These are phyloP conservation scores for Drosophila acutilabella DNA, from an alignment of 2,888 invertebrate species.

Conservation along the genomic window DNA sequence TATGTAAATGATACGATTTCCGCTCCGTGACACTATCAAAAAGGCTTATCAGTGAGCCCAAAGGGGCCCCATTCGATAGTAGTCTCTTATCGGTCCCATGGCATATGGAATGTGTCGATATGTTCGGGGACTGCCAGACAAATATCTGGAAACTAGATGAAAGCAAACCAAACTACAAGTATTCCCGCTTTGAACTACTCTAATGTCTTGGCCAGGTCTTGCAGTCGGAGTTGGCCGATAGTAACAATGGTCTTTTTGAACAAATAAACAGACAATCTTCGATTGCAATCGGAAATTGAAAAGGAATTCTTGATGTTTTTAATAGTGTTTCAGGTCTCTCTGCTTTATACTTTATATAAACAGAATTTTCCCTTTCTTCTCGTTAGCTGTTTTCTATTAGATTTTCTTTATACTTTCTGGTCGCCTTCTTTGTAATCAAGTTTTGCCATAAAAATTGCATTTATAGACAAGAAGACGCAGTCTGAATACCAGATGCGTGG, in stretches of 20 bases:
- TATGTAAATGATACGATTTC: slow-evolving; percentile 69
- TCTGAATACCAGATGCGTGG: slow-evolving; percentile 18
- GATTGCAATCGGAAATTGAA: slow-evolving; percentile 72
- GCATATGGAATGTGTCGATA: slow-evolving; percentile 53
- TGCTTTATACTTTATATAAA: slow-evolving; percentile 23
- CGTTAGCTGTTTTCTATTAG: neutral
- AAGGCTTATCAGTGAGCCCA: slow-evolving; percentile 51
- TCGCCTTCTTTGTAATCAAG: slow-evolving; percentile 50
- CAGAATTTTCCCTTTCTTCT: slow-evolving; percentile 32
- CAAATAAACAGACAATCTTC: slow-evolving; percentile 73
- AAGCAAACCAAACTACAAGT: slow-evolving; percentile 26
- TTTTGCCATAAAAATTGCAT: slow-evolving; percentile 59
- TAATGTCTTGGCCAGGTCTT: slow-evolving; percentile 24
- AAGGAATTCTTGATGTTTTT: slow-evolving; percentile 55
- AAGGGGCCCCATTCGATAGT: slow-evolving; percentile 45
- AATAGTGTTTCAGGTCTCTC: slow-evolving; percentile 45
- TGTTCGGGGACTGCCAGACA: slow-evolving; percentile 12
- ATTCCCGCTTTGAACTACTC: slow-evolving; percentile 46
- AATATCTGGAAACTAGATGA: slow-evolving; percentile 33
- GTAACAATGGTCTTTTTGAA: slow-evolving; percentile 42
- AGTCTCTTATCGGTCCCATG: slow-evolving; percentile 45
- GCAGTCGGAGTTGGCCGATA: slow-evolving; percentile 29
- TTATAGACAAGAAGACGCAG: slow-evolving; percentile 23
- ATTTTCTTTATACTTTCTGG: slow-evolving; percentile 25
- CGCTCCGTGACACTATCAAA: slow-evolving; percentile 55